A percentile compares a stretch with the other conserved stretches of the same genome.
phyloP scores from a whole-genome alignment of 2,888 invertebrate species.

The Erannis defoliaria region DNA sequence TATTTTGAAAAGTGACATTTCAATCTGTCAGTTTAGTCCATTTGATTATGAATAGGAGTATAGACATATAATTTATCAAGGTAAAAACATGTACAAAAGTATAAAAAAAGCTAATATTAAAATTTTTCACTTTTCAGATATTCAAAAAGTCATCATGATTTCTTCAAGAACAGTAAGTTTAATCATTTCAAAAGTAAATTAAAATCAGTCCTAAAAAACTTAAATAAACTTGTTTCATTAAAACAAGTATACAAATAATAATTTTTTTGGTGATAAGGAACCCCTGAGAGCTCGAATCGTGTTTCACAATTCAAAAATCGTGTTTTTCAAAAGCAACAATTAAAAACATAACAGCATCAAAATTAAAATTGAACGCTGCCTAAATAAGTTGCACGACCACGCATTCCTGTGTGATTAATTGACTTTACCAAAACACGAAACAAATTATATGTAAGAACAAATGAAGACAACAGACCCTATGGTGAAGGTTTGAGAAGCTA shows the following conservation, averaged over 20 bases:
- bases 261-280: too few relatives aligned
- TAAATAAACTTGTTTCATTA: too few relatives aligned
- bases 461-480: constrained; percentile 20
- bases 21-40: too few relatives aligned
- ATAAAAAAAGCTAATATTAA: not conserved
- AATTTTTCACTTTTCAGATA: constrained; percentile 33
- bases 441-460: constrained; percentile 11
- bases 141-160: constrained; percentile 36
- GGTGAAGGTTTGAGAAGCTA: constrained; percentile 33
- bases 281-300: too few relatives aligned
- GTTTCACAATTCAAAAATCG: constrained; percentile 6
- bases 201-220: too few relatives aligned
- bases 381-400: not conserved
- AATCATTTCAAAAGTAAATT: too few relatives aligned
- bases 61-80: too few relatives aligned
- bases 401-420: constrained; percentile 10
- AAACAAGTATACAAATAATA: too few relatives aligned
- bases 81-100: too few relatives aligned
- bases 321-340: constrained; percentile 1
- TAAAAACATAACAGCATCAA: constrained; percentile 3
- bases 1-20: too few relatives aligned
- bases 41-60: too few relatives aligned
- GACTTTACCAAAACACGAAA: not conserved
- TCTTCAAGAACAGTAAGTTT: constrained; percentile 45
- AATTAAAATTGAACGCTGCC: not conserved